phyloP scores from a whole-genome alignment of 2,888 invertebrate genomes.

The Cheilosia pagana region DNA sequence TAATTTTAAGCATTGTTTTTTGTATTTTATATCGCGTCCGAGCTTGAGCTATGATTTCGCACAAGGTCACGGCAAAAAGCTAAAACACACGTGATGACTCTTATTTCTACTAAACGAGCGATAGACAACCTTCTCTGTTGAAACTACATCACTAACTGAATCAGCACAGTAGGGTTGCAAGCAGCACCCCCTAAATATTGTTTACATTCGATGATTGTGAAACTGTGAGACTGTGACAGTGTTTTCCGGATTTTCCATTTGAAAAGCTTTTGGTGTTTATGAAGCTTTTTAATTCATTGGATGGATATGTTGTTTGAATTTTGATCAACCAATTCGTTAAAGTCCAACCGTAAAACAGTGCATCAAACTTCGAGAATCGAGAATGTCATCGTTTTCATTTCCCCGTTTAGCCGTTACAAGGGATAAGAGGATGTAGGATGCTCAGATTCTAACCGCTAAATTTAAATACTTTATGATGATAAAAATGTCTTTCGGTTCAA shows the following conservation, averaged over 20 bases:
- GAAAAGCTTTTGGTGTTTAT: constrained; percentile 21
- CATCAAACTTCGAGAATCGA: too few species aligned
- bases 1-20: not conserved
- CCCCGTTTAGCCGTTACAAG: too few species aligned
- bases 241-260: not conserved
- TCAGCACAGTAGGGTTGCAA: not conserved
- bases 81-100: constrained; percentile 38
- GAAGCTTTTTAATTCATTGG: not conserved
- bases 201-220: constrained; percentile 30
- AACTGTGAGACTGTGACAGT: not conserved
- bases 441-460: too few species aligned
- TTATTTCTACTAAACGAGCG: not conserved
- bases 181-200: constrained; percentile 26
- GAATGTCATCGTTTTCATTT: too few species aligned
- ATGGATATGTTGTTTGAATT: not conserved
- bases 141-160: constrained; percentile 28
- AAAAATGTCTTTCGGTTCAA: too few species aligned
- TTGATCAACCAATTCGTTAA: not conserved
- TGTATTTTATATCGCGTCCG: not conserved
- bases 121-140: constrained; percentile 13
- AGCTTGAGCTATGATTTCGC: constrained; percentile 23
- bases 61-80: constrained; percentile 31
- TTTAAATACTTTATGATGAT: too few species aligned
- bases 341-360: too few species aligned
- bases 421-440: too few species aligned